Evolutionary conservation across 2,888 invertebrate genomes (phyloP).

Genomic region (Sarcophaga carnaria): DNA sequence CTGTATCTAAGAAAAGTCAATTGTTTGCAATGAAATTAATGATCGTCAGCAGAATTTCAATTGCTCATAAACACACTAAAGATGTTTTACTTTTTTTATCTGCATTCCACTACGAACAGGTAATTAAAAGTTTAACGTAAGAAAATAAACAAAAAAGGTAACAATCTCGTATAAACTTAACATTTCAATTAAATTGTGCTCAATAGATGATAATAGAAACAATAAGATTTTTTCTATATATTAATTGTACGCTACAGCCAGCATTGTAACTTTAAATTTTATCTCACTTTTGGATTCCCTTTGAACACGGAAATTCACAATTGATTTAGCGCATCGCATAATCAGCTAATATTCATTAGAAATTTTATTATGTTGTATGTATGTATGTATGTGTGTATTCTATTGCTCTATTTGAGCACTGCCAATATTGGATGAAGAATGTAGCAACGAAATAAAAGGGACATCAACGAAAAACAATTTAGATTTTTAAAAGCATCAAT

Average conservation of each 20-base stretch:
- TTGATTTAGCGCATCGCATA: no score
- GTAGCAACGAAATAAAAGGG: constrained; percentile 39
- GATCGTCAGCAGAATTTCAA: constrained; percentile 31
- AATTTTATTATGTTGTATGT: no score
- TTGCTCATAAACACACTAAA: constrained; percentile 40
- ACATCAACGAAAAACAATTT: constrained; percentile 54
- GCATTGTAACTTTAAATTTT: not conserved
- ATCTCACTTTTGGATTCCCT: not conserved
- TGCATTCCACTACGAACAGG: constrained; percentile 44
- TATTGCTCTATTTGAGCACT: not conserved
- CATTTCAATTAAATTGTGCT: constrained; percentile 42
- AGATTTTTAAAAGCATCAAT: constrained; percentile 58
- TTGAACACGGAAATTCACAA: not conserved
- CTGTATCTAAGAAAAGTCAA: not conserved
- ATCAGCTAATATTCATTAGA: no score
- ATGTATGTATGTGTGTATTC: no score
- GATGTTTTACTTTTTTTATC: constrained; percentile 35
- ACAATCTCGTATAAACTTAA: constrained; percentile 7
- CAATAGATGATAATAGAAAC: constrained; percentile 31
- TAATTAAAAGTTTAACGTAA: constrained; percentile 56
- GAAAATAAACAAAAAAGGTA: constrained; percentile 7
- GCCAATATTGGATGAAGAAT: constrained; percentile 11
- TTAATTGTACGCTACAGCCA: constrained; percentile 3
- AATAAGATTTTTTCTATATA: no score
- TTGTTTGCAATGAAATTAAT: constrained; percentile 43